Percentiles rank a stretch among this genome's conserved stretches.
These are phyloP conservation scores for Trichacis sp. DNA, from an alignment of 2,888 invertebrate species.

Conservation along the genomic window DNA sequence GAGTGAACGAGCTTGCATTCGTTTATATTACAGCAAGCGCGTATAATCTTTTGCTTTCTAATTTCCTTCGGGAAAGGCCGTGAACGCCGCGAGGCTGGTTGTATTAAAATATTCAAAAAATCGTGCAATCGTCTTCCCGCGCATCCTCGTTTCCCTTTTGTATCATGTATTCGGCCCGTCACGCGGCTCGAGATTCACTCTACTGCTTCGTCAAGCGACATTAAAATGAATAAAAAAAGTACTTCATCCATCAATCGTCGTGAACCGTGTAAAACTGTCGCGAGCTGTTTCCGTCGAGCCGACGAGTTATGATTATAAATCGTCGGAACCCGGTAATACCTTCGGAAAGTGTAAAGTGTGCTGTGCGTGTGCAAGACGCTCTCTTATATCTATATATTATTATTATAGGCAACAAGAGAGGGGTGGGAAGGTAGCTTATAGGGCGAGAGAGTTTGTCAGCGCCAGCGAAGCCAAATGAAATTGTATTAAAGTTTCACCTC, in stretches of 20 bases:
- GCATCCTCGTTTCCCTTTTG: too few relatives aligned
- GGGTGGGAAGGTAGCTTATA: slow-evolving; percentile 39
- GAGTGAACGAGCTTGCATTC: too few relatives aligned
- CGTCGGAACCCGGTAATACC: slow-evolving; percentile 49
- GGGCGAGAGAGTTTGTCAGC: slow-evolving; percentile 65
- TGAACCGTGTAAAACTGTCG: slow-evolving; percentile 15
- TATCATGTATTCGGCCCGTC: too few relatives aligned
- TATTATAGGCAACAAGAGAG: slow-evolving; percentile 10
- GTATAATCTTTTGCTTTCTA: slow-evolving; percentile 58
- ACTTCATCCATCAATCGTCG: neutral
- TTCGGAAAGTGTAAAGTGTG: slow-evolving; percentile 62
- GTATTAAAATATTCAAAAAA: slow-evolving; percentile 55
- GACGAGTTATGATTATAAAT: slow-evolving; percentile 64
- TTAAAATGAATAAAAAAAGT: too few relatives aligned
- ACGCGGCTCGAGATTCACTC: too few relatives aligned
- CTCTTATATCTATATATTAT: too few relatives aligned
- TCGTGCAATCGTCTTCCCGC: slow-evolving; percentile 47
- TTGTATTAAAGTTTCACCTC: slow-evolving; percentile 69
- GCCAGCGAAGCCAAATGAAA: slow-evolving; percentile 66
- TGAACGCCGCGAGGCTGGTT: slow-evolving; percentile 59
- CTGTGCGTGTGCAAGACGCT: slow-evolving; percentile 22
- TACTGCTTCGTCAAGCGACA: too few relatives aligned
- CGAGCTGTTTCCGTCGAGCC: slow-evolving; percentile 18
- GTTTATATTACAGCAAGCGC: too few relatives aligned
- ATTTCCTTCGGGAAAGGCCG: slow-evolving; percentile 69